Evolutionary conservation across 2,797 vertebrate species (phyloP), one percentile per base, ranked within the genome.

Genomic region (Chelonia mydas): DNA sequence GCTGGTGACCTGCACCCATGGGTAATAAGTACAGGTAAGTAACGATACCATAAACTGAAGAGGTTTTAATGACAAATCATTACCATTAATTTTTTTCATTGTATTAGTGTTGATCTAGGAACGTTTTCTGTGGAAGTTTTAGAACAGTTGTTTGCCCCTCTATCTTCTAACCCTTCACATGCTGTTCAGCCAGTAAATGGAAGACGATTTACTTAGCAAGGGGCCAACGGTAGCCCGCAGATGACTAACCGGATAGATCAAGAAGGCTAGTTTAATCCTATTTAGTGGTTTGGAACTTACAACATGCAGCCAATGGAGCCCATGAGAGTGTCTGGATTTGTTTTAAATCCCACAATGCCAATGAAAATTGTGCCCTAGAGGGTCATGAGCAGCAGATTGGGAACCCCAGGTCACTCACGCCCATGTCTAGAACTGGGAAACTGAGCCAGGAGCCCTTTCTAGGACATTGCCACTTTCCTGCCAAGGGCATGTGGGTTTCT

Each of bases 401-500:
- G 59, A 61, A 61, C 59, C 31, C 21, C 21, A 72, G 65, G 65
- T 23, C 8, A 8, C n/a, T 41, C 65, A 23, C 19, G 2, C 17
- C 21, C n/a, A 5, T 41, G n/a, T 37, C 65, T 72, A 72, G 19
- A 72, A 41, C n/a, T 11, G n/a, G 17, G 72, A 74, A 74, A 74
- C 19, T 41, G n/a, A 72, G 17, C n/a, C 5, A 23, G 41, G 5
- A 3, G 41, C 37, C 72, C 11, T n/a, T 37, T 37, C 61, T 0
- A 88, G 74, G 7, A 84, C 11, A 28, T 5, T 0, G 0, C 31
- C 27, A 33, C 3, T 33, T 72, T 86, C 31, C 45, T n/a, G 91
- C 41, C 17, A 11, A 17, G 37, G 84, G 7, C 0, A 2, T n/a
- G 4, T 6, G n/a, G 33, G 68, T 57, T 88, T 90, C 98, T 98